A percentile compares a stretch with the other conserved stretches of the same genome.
Conservation (phyloP, 2,797 vertebrate species). For the Bradypodion pumilum region DNA sequence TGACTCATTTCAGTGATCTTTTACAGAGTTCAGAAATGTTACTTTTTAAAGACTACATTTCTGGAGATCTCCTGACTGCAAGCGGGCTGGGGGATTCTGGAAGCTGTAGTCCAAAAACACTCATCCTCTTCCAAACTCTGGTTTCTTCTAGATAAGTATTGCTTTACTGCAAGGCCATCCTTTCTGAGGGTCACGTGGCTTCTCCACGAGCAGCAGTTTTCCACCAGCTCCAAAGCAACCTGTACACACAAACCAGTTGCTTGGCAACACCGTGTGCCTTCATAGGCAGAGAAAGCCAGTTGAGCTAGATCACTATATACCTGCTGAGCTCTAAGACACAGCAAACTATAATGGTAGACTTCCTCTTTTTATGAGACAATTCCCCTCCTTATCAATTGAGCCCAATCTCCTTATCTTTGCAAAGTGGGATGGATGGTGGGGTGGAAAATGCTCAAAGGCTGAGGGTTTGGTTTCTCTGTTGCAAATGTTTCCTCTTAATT, state of each 20-base stretch:
- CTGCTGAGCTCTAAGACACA: neutral
- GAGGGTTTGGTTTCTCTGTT: neutral
- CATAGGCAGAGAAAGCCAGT: neutral
- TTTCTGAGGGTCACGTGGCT: neutral
- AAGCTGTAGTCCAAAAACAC: neutral
- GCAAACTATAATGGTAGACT: neutral
- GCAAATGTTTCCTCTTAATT: neutral
- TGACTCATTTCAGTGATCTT: neutral
- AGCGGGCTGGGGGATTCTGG: neutral
- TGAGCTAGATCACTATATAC: neutral
- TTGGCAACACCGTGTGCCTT: neutral
- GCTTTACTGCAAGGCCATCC: neutral
- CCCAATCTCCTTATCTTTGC: neutral
- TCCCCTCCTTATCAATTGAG: neutral
- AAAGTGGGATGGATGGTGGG: neutral
- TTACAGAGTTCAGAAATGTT: too few species aligned
- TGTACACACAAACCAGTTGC: conserved; percentile 8
- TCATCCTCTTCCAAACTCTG: neutral
- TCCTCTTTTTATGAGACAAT: neutral
- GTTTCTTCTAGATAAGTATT: neutral
- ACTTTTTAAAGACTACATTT: neutral
- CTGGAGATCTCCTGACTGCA: too few species aligned
- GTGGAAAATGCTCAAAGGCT: neutral
- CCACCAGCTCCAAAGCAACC: neutral
- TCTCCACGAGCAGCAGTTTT: neutral